phyloP scores from a whole-genome alignment of 1,140 invertebrate species.

The Triops longicaudatus region DNA sequence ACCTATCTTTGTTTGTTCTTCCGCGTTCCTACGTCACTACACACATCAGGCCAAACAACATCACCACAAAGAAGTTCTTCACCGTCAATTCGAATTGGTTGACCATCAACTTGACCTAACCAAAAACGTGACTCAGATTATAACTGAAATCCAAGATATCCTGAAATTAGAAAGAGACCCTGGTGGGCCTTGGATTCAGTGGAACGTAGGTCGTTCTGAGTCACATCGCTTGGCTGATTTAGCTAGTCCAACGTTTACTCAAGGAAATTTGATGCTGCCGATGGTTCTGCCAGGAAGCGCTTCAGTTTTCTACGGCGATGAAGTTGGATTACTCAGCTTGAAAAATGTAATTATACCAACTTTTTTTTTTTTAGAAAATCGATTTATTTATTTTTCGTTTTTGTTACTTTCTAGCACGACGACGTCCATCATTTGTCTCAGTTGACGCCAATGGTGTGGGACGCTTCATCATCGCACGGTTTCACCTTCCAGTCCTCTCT shows the following conservation, averaged over 20 bases:
- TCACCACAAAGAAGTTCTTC: neutral
- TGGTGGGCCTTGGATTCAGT: slow-evolving; percentile 25
- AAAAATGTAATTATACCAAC: slow-evolving; percentile 33
- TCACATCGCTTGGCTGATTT: slow-evolving; percentile 8
- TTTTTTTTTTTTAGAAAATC: neutral
- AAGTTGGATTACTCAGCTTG: slow-evolving; percentile 46
- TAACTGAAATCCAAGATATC: slow-evolving; percentile 12
- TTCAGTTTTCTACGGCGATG: slow-evolving; percentile 72
- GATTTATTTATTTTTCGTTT: neutral
- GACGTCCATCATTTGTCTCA: slow-evolving; percentile 55
- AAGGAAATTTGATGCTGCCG: slow-evolving; percentile 54
- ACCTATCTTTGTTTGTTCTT: slow-evolving; percentile 16
- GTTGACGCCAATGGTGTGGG: slow-evolving; percentile 54
- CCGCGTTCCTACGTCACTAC: slow-evolving; percentile 23
- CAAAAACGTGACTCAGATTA: neutral
- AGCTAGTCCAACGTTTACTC: slow-evolving; percentile 39
- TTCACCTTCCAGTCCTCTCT: slow-evolving; percentile 44
- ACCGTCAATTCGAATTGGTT: slow-evolving; percentile 23
- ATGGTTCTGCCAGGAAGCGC: slow-evolving; percentile 69
- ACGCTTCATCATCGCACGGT: slow-evolving; percentile 34
- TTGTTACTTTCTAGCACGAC: slow-evolving; percentile 35
- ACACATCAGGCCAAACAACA: neutral
- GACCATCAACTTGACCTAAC: slow-evolving; percentile 21
- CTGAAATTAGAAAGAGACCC: slow-evolving; percentile 9
- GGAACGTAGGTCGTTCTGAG: slow-evolving; percentile 17